Evolutionary conservation across 2,113 vertebrate genomes (phyloP).

Genomic region (Taxidea taxus): DNA sequence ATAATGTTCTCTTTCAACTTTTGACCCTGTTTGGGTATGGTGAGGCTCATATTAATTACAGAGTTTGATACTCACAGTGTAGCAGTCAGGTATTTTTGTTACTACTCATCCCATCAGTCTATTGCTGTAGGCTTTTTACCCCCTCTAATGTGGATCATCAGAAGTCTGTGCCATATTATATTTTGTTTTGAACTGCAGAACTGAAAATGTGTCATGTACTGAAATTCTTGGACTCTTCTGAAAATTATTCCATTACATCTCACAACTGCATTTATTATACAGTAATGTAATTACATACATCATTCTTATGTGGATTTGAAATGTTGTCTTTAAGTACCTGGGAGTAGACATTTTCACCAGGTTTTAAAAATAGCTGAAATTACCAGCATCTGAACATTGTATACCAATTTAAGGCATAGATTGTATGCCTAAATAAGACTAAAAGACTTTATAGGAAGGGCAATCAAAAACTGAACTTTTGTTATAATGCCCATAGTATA

Average conservation of each 20-base stretch:
- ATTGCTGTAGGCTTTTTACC: conserved; percentile 28
- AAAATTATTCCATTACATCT: conserved; percentile 39
- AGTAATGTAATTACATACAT: conserved; percentile 36
- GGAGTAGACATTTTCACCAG: conserved; percentile 22
- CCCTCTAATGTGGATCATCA: neutral
- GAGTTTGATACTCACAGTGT: conserved; percentile 38
- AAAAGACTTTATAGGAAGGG: neutral
- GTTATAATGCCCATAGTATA: neutral
- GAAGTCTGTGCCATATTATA: conserved; percentile 34
- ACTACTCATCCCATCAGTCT: neutral
- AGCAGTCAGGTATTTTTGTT: conserved; percentile 45
- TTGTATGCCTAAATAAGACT: neutral
- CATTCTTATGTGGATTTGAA: conserved; percentile 43
- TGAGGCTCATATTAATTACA: conserved; percentile 38
- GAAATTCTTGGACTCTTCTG: conserved; percentile 51
- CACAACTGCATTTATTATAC: conserved; percentile 40
- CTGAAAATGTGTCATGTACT: neutral
- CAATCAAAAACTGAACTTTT: neutral
- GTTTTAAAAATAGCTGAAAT: conserved; percentile 15
- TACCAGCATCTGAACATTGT: neutral
- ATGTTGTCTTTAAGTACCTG: conserved; percentile 13
- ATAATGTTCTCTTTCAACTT: conserved; percentile 63
- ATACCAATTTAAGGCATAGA: neutral
- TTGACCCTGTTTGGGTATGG: conserved; percentile 38
- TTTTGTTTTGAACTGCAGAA: conserved; percentile 49